Percentiles rank a stretch among this genome's conserved stretches.
These are phyloP conservation scores for Syngnathus rostellatus DNA, from an alignment of 2,797 vertebrate genomes.

Conservation along the genomic window DNA sequence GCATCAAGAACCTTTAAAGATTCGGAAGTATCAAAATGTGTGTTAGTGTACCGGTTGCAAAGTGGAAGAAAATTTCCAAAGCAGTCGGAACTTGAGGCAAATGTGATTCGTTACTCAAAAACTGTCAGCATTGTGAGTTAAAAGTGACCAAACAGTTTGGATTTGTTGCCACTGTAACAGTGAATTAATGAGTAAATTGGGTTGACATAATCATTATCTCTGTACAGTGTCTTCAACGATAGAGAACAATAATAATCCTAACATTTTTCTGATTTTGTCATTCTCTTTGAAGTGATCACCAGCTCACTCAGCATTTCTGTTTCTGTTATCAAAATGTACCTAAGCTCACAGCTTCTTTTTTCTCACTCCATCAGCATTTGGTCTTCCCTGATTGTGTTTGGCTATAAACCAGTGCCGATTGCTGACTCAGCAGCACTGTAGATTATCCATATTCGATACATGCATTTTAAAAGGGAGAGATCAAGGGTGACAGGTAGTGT, in stretches of 20 bases:
- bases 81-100: no score
- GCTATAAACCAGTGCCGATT: slow-evolving; percentile 28
- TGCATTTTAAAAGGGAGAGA: slow-evolving; percentile 26
- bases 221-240: not conserved
- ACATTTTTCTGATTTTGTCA: not conserved
- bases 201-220: not conserved
- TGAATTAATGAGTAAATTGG: no score
- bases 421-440: slow-evolving; percentile 47
- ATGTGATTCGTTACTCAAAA: no score
- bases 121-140: no score
- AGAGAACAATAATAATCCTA: not conserved
- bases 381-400: slow-evolving; percentile 25
- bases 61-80: no score
- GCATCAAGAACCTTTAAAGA: no score
- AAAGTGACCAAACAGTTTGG: no score
- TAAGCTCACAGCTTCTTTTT: slow-evolving; percentile 1
- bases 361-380: slow-evolving; percentile 21
- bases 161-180: no score
- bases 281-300: not conserved
- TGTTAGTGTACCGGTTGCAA: no score
- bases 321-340: not conserved
- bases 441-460: slow-evolving; percentile 26
- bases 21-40: no score
- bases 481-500: slow-evolving; percentile 26
- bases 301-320: not conserved